A percentile compares a stretch with the other conserved stretches of the same genome.
phyloP scores from a whole-genome alignment of 2,888 invertebrate species.

The Eueremaeus valkanovi region DNA sequence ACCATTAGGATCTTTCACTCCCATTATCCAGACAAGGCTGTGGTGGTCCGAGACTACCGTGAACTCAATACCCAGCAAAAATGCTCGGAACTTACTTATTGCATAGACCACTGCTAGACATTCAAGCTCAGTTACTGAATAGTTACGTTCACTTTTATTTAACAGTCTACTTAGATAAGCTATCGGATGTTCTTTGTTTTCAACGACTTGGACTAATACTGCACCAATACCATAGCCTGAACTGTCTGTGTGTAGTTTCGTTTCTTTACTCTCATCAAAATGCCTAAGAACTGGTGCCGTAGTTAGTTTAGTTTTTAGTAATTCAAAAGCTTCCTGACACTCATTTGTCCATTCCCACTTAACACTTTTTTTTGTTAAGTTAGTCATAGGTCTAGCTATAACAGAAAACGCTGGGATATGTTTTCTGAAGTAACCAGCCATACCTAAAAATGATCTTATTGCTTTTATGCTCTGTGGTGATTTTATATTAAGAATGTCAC shows the following conservation, averaged over 20 bases:
- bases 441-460: conserved; percentile 16
- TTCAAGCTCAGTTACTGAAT: conserved; percentile 54
- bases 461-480: not conserved
- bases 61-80: conserved; percentile 52
- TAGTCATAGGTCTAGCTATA: conserved; percentile 37
- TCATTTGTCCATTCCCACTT: not conserved
- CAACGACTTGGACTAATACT: conserved; percentile 47
- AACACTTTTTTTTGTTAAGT: conserved; percentile 25
- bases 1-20: conserved; percentile 52
- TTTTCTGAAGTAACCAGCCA: conserved; percentile 29
- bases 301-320: conserved; percentile 37
- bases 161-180: conserved; percentile 48
- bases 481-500: not conserved
- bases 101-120: conserved; percentile 51
- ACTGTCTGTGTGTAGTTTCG: conserved; percentile 48
- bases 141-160: conserved; percentile 50
- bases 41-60: conserved; percentile 54
- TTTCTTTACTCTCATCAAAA: conserved; percentile 46
- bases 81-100: conserved; percentile 52
- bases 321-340: not conserved
- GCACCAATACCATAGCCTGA: conserved; percentile 47
- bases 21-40: conserved; percentile 55
- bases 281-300: conserved; percentile 46
- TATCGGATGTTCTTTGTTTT: conserved; percentile 44
- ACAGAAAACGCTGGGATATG: conserved; percentile 34